Base-by-base conservation (phyloP, 2,888 invertebrate species). In the Tetropium fuscum region DNA sequence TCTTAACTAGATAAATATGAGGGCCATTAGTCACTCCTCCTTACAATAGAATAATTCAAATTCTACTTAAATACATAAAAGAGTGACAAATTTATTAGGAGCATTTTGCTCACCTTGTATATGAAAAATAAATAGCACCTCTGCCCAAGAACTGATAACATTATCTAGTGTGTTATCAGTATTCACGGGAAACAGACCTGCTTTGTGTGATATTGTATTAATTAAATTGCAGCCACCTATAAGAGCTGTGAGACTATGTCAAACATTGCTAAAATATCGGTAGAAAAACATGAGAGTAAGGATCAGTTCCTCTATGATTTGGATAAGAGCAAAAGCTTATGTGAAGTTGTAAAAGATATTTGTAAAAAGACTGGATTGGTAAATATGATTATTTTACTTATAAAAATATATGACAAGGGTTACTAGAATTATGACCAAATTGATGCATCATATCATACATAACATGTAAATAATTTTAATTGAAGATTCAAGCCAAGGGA, bases 241-340 rank as follows among this genome's bases (percentile, higher is more conserved):
- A 13, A 2, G 7, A 1, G 34, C 4, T 13, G 7, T 5, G 6
- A 34, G 7, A 64, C 25, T n/a, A 60, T 63, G 60, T 49, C 64
- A 19, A 63, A 61, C 41, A 70, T 74, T 10, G 75, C 76, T 8
- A 77, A 77, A 71, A 70, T 77, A 48, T 75, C 77, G 1, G 69
- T 77, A 2, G 73, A 75, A 65, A 73, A 72, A 47, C 53, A 67
- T 5, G 71, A 73, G 1, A 65, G 58, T 45, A 70, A 68, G 34
- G 69, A 71, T 5, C 73, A 74, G 57, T 67, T 68, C 25, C 56
- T 77, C 20, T 73, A 71, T 45, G 73, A 72, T 51, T 69, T 76
- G 25, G 74, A 77, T 45, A 74, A 73, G 58, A 67, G 44, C 27
- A 67, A 63, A 34, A 45, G 64, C 8, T 56, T 76, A 5, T 65